Percentiles rank a stretch among this genome's conserved stretches.
Evolutionary conservation across 2,113 vertebrate genomes (phyloP).

Genomic region (Malaclemys terrapin): DNA sequence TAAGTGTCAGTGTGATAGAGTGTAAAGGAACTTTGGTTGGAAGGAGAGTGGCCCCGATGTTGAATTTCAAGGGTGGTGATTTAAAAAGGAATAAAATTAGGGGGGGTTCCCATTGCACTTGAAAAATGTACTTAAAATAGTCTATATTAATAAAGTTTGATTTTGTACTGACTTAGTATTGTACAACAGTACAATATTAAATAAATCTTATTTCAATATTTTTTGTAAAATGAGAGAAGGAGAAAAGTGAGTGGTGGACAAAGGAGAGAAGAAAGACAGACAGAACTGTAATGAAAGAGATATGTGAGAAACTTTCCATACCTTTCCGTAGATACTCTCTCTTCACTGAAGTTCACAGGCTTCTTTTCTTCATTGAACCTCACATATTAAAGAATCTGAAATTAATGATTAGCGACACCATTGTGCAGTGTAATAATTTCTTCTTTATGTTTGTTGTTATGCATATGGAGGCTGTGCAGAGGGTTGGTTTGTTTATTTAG

Average conservation of each 20-base stretch:
- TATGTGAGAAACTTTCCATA: neutral
- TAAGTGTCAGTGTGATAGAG: neutral
- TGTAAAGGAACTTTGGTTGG: neutral
- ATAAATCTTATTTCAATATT: neutral
- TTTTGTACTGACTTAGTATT: neutral
- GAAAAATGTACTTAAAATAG: neutral
- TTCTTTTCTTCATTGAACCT: neutral
- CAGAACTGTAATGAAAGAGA: neutral
- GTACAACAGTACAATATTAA: neutral
- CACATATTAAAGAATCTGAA: neutral
- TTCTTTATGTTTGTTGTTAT: neutral
- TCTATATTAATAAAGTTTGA: slow-evolving; percentile 21
- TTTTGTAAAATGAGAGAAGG: neutral
- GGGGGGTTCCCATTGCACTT: neutral
- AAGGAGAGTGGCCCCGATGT: neutral
- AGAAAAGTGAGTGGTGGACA: neutral
- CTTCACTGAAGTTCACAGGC: neutral
- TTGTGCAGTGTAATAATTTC: neutral
- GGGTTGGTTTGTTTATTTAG: neutral
- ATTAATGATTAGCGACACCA: neutral
- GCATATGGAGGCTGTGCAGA: neutral
- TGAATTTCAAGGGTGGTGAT: neutral
- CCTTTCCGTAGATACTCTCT: neutral
- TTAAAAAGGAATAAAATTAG: neutral
- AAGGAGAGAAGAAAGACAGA: neutral